Evolutionary conservation across 2,888 invertebrate species (phyloP).

Genomic region (Archips crataeganus): DNA sequence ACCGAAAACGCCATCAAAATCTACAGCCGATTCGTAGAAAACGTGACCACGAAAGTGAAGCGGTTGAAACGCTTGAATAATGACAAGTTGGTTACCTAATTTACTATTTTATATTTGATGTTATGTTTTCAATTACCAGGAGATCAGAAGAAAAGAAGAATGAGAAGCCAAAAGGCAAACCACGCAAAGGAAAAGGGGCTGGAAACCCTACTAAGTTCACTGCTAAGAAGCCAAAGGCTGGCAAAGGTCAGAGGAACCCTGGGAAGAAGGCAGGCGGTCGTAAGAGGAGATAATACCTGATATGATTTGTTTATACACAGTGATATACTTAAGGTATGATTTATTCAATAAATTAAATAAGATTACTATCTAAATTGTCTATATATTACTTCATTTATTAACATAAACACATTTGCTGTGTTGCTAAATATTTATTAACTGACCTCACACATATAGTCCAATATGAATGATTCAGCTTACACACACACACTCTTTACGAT

Average conservation of each 20-base stretch:
- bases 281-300: conserved; percentile 86
- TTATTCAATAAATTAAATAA: conserved; percentile 36
- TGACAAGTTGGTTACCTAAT: too few relatives aligned
- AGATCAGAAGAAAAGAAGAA: conserved; percentile 83
- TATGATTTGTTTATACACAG: not conserved
- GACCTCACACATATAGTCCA: too few relatives aligned
- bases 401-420: not conserved
- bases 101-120: not conserved
- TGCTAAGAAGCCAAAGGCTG: conserved; percentile 88
- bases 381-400: not conserved
- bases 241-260: conserved; percentile 89
- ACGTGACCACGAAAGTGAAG: too few relatives aligned
- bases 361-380: not conserved
- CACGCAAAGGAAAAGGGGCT: conserved; percentile 66
- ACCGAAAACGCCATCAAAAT: too few relatives aligned
- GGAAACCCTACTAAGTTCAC: conserved; percentile 74
- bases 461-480: too few relatives aligned
- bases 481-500: too few relatives aligned
- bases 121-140: conserved; percentile 59
- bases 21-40: too few relatives aligned
- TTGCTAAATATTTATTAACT: not conserved
- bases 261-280: conserved; percentile 88
- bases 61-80: too few relatives aligned
- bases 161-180: conserved; percentile 69
- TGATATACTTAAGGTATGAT: conserved; percentile 21